Conservation (phyloP, 1,140 invertebrate genomes). For the Aphelenchoides fujianensis region DNA sequence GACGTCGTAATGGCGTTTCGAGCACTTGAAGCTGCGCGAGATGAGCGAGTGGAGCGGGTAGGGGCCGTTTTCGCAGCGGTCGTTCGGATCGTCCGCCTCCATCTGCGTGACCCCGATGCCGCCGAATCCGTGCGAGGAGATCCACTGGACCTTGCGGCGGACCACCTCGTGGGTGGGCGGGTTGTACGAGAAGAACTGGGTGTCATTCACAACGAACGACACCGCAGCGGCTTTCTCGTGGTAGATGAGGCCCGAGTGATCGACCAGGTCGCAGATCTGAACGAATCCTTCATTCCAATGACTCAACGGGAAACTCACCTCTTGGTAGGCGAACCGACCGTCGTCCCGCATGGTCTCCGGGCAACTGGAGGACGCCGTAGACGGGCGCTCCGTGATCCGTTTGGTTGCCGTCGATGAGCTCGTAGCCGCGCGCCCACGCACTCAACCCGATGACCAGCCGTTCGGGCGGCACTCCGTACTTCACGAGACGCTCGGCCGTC, state of each 20-base stretch:
- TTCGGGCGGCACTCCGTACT: neutral
- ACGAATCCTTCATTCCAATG: too few species aligned
- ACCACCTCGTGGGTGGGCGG: neutral
- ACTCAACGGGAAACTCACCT: neutral
- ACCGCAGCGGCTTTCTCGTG: neutral
- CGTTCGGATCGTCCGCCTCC: conserved; percentile 16
- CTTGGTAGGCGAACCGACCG: conserved; percentile 20
- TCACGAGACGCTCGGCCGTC: neutral
- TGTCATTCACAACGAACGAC: neutral
- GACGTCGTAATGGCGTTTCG: neutral
- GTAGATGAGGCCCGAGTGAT: neutral
- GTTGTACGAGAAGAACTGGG: conserved; percentile 5
- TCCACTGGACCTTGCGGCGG: conserved; percentile 4
- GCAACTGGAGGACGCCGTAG: neutral
- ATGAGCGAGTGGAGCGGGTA: conserved; percentile 3
- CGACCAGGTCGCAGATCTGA: conserved; percentile 15
- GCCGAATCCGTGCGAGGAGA: conserved; percentile 5
- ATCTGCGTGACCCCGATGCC: conserved; percentile 16
- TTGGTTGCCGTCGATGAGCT: neutral
- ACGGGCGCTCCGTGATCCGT: neutral
- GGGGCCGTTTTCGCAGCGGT: conserved; percentile 14
- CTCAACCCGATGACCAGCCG: conserved; percentile 6
- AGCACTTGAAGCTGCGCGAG: neutral
- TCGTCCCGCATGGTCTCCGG: neutral
- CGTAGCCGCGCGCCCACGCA: conserved; percentile 3